These are phyloP conservation scores for Apodemus agrarius DNA, from an alignment of 2,797 vertebrate genomes.

Conservation along the genomic window DNA sequence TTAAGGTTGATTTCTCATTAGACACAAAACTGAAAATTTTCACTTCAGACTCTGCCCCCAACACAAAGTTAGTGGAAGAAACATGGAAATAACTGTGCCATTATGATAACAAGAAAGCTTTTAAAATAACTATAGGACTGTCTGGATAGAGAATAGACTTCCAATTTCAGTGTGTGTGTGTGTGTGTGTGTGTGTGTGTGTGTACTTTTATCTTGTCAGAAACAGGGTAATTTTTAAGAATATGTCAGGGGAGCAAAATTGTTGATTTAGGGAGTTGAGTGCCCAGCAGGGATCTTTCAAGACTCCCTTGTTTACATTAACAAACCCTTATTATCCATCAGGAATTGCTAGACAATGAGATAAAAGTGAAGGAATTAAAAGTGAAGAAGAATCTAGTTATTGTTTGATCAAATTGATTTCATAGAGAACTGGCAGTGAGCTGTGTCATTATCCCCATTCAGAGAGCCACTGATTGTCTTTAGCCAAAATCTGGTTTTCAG, in stretches of 20 bases:
- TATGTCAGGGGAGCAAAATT: background rate
- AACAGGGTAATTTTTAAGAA: conserved; percentile 35
- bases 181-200: background rate
- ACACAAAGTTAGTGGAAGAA: conserved; percentile 40
- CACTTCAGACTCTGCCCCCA: conserved; percentile 15
- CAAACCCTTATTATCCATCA: background rate
- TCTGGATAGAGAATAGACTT: conserved; percentile 4
- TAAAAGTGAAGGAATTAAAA: conserved; percentile 21
- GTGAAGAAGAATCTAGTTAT: background rate
- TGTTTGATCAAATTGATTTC: background rate
- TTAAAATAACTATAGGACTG: background rate
- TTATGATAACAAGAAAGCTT: background rate
- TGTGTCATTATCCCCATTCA: background rate
- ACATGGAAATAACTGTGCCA: conserved; percentile 43
- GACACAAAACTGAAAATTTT: conserved; percentile 69
- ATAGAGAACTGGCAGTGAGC: background rate
- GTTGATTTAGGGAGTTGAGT: background rate
- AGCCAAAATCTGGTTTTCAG: background rate
- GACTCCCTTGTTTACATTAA: conserved; percentile 25
- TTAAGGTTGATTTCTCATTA: conserved; percentile 71
- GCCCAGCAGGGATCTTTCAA: background rate
- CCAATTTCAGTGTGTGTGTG: background rate
- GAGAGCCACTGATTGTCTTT: background rate
- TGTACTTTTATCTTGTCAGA: background rate
- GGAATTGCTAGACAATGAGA: background rate